These are phyloP conservation scores for Minunthozetes semirufus DNA, from an alignment of 2,888 invertebrate species.

Conservation along the genomic window DNA sequence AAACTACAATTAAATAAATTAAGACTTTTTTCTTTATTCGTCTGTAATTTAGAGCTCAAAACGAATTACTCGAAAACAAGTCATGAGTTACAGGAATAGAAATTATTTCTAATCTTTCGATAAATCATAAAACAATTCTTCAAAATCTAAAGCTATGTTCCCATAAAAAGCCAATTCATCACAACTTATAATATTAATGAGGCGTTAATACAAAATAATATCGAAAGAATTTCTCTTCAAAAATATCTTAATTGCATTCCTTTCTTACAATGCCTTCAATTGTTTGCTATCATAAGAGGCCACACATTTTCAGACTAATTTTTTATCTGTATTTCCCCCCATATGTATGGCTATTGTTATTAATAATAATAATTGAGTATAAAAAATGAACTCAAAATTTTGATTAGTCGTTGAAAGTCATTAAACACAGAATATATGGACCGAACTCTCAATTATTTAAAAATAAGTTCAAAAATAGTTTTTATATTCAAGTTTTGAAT, in stretches of 20 bases:
- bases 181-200: constrained; percentile 5
- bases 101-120: not conserved
- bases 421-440: not conserved
- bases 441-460: not conserved
- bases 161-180: constrained; percentile 12
- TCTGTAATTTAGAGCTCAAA: no score
- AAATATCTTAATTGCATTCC: constrained; percentile 2
- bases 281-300: not conserved
- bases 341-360: no score
- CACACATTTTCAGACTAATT: not conserved
- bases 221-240: not conserved
- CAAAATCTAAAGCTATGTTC: not conserved
- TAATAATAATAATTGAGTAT: no score
- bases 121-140: not conserved
- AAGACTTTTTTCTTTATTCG: not conserved
- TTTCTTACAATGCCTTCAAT: not conserved
- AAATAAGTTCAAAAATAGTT: no score
- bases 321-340: not conserved
- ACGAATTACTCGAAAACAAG: no score
- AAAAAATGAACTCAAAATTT: no score
- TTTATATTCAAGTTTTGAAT: no score
- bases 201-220: constrained; percentile 7
- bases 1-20: not conserved
- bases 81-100: not conserved
- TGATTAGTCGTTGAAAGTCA: not conserved